phyloP scores from a whole-genome alignment of 2,113 vertebrate genomes.

The Pao palembangensis region DNA sequence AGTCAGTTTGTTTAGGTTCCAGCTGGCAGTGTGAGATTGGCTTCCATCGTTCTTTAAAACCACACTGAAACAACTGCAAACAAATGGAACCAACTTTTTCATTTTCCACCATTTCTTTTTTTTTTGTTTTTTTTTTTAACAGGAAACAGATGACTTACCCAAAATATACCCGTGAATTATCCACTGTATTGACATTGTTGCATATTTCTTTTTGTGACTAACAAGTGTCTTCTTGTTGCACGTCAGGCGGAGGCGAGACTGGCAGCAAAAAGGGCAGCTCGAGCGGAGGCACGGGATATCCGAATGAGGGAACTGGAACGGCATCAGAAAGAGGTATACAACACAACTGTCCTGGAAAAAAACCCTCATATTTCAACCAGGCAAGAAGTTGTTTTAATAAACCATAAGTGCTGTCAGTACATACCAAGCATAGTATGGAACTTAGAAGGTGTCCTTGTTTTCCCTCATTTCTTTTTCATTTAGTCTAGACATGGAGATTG shows the following conservation, averaged over 20 bases:
- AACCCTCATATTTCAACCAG: not conserved
- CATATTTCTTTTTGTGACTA: constrained; percentile 25
- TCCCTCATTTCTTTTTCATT: too few relatives aligned
- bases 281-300: constrained; percentile 96
- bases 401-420: too few relatives aligned
- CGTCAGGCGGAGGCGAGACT: constrained; percentile 93
- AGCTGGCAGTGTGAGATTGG: not conserved
- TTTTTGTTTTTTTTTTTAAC: not conserved
- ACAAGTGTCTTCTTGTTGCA: constrained; percentile 52
- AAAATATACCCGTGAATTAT: constrained; percentile 1
- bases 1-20: not conserved
- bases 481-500: too few relatives aligned
- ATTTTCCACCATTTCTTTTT: not conserved
- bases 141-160: not conserved
- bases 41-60: not conserved
- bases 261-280: constrained; percentile 92
- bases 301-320: constrained; percentile 95
- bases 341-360: constrained; percentile 3
- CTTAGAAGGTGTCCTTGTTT: too few relatives aligned
- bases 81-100: not conserved
- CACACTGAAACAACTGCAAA: not conserved
- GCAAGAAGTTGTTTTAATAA: too few relatives aligned
- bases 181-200: constrained; percentile 4
- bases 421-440: too few relatives aligned
- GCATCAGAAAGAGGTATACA: constrained; percentile 92